Base-by-base conservation (phyloP, 2,888 invertebrate genomes). In the Caenorhabditis imperialis region DNA sequence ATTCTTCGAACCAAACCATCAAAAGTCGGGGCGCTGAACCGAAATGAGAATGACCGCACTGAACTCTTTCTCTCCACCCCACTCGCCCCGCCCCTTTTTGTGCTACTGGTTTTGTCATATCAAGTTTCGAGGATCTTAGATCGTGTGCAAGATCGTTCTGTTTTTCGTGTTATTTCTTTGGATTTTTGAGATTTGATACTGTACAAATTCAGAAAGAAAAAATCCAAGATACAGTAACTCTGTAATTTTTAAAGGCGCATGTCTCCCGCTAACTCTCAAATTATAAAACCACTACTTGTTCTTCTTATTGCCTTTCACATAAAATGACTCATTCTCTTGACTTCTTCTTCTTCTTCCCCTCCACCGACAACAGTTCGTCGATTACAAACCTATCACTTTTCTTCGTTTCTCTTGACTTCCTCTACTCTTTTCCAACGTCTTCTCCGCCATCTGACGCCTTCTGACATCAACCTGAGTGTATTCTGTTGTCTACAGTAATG, bases 1-100 rank as follows among this genome's bases (percentile, higher is more conserved):
- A 63, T 63, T 63, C 54, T 63, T 63, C 54, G 63, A 54, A 63
- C 48, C 63, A 63, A 63, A 63, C 63, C 63, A 55, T 63, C 54
- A 63, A 63, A 63, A 63, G 63, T 63, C 47, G 42, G n/a, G 40
- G 27, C n/a, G n/a, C 8, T 18, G 23, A 12, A 54, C 8, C 42
- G 27, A 45, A 22, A 30, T 2, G 25, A 54, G n/a, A 54, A 20
- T 63, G 63, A 63, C 54, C 63, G 54, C 47, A 38, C 3, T 63
- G 63, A 63, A 60, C 60, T 60, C 33, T 40, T 5, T 44, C 18
- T 20, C 18, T 20, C 6, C 20, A 12, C 16, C 30, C 30, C 42
- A 42, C 42, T 20, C 20, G 6, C 20, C 20, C 4, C 5, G 3
- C 6, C 16, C 20, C 7, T 42, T 18, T 42, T 18, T 18, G 6